Conservation (phyloP, 2,113 vertebrate species). For the Alouatta palliata region DNA sequence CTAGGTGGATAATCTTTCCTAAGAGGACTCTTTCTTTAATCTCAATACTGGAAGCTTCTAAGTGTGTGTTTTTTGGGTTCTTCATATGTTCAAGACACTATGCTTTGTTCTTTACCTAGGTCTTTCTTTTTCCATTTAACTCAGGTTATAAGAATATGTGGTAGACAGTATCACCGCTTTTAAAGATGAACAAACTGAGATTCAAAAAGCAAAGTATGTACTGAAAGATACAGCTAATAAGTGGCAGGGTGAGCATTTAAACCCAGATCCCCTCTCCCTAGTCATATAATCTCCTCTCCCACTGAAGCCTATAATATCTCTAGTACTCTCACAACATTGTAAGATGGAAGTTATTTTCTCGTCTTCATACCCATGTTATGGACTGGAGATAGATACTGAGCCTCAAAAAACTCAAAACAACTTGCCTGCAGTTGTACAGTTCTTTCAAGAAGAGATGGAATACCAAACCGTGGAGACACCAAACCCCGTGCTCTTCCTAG, state of each 20-base stretch:
- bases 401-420: neutral
- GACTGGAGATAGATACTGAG: neutral
- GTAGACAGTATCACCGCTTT: neutral
- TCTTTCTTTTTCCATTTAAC: neutral
- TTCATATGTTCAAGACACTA: neutral
- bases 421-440: neutral
- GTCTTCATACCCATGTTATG: neutral
- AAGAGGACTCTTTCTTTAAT: neutral
- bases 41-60: neutral
- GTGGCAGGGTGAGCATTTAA: neutral
- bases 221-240: neutral
- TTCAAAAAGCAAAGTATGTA: neutral
- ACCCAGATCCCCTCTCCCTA: neutral
- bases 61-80: neutral
- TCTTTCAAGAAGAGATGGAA: neutral
- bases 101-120: neutral
- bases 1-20: neutral
- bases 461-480: neutral
- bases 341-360: neutral
- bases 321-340: neutral
- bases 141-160: neutral
- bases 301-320: neutral
- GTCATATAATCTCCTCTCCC: neutral
- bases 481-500: neutral
- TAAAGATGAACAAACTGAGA: constrained; percentile 4